phyloP scores from a whole-genome alignment of 2,797 vertebrate species.

The Setipinna tenuifilis region DNA sequence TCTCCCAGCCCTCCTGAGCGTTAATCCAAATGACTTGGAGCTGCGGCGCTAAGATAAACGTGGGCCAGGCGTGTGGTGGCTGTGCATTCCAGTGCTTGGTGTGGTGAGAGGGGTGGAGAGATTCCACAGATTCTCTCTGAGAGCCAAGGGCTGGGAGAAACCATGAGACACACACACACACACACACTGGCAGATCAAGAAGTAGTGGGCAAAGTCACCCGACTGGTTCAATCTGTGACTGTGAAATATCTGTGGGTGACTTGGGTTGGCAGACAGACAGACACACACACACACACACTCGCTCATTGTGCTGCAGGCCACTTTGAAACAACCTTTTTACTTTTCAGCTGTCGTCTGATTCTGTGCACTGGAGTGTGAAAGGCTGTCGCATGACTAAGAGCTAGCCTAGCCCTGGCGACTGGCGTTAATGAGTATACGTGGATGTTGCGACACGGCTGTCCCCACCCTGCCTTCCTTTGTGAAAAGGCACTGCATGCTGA shows the following conservation, averaged over 20 bases:
- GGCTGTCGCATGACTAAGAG: neutral
- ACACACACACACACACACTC: no score
- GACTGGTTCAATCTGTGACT: neutral
- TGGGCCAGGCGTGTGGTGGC: slow-evolving; percentile 44
- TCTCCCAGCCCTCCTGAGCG: no score
- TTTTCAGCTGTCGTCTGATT: neutral
- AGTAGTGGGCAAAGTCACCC: neutral
- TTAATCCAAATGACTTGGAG: neutral
- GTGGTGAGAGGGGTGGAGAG: slow-evolving; percentile 57
- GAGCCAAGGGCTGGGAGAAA: slow-evolving; percentile 34
- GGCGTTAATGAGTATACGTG: neutral
- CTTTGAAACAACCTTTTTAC: no score
- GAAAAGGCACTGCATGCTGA: neutral
- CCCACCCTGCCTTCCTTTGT: slow-evolving; percentile 5
- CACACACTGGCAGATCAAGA: neutral
- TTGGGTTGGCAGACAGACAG: neutral
- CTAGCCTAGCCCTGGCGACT: neutral
- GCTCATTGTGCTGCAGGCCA: neutral
- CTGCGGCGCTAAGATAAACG: neutral
- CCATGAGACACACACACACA: neutral
- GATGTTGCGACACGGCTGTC: neutral
- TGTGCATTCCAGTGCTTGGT: slow-evolving; percentile 65
- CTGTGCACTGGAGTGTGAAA: neutral
- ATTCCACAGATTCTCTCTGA: slow-evolving; percentile 69
- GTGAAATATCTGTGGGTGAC: neutral